Percentiles rank a stretch among this genome's conserved stretches.
Evolutionary conservation across 2,797 vertebrate species (phyloP).

Genomic region (Euphonia xanthogaster): DNA sequence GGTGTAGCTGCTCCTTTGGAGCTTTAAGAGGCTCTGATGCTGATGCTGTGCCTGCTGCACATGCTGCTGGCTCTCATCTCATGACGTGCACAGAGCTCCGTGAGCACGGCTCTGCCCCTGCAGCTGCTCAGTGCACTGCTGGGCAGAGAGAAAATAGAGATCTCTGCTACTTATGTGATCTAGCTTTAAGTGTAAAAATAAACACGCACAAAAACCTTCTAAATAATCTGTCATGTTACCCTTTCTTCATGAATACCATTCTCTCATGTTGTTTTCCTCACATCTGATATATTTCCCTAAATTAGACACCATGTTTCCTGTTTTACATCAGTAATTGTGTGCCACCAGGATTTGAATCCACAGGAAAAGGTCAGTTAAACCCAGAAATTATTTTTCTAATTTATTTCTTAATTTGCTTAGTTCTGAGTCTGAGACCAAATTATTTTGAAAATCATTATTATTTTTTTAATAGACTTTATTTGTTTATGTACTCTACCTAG

Average conservation of each 20-base stretch:
- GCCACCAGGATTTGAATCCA: not conserved
- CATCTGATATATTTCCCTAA: not conserved
- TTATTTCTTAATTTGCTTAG: not conserved
- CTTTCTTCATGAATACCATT: not conserved
- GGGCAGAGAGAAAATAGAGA: not conserved
- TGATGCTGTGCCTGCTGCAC: not conserved
- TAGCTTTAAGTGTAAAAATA: not conserved
- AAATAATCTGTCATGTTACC: not conserved
- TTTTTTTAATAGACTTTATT: not conserved
- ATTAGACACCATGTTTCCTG: not conserved
- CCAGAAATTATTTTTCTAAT: not conserved
- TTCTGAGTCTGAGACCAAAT: not conserved
- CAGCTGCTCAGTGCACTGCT: not conserved
- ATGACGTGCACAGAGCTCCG: fast-evolving
- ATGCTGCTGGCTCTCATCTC: not conserved
- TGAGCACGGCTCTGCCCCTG: not conserved
- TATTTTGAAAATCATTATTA: not conserved
- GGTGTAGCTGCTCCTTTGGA: not conserved
- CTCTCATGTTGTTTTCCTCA: not conserved
- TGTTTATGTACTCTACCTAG: not conserved
- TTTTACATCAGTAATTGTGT: not conserved
- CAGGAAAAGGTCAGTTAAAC: not conserved
- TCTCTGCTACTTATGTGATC: not conserved
- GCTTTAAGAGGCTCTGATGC: not conserved
- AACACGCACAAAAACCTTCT: not conserved